These are phyloP conservation scores for Onchidella celtica DNA, from an alignment of 2,888 invertebrate species.

Conservation along the genomic window DNA sequence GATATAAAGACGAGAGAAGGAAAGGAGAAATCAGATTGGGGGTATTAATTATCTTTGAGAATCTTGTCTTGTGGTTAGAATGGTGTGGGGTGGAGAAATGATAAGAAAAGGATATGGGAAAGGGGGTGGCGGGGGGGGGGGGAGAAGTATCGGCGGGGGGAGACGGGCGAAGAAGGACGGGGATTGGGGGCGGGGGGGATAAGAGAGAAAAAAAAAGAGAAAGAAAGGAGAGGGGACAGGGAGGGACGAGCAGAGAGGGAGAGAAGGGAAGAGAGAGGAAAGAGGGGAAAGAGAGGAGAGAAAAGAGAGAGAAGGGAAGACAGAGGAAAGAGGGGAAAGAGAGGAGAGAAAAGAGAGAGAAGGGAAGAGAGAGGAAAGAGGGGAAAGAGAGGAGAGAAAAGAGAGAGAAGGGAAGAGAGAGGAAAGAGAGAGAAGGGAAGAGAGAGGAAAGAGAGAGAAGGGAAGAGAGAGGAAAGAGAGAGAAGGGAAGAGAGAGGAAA, in stretches of 20 bases:
- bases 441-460: background rate
- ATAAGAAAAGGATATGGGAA: background rate
- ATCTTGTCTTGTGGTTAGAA: too few species aligned
- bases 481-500: background rate
- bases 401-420: background rate
- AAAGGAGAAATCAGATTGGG: too few species aligned
- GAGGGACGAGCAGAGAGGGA: background rate
- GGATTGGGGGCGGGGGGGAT: too few species aligned
- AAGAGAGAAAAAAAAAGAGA: background rate
- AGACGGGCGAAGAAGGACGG: too few species aligned
- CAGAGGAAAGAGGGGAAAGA: background rate
- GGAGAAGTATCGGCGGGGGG: too few species aligned
- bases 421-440: background rate
- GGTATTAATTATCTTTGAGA: too few species aligned
- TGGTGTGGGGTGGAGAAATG: background rate
- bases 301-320: background rate
- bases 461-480: background rate
- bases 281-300: background rate
- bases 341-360: too few species aligned
- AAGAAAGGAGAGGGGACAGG: background rate
- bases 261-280: background rate
- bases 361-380: background rate
- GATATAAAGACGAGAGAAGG: background rate
- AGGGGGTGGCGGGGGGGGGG: background rate
- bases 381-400: background rate